A percentile compares a stretch with the other conserved stretches of the same genome.
phyloP scores from a whole-genome alignment of 2,113 vertebrate genomes.

The Neopipo cinnamomea region DNA sequence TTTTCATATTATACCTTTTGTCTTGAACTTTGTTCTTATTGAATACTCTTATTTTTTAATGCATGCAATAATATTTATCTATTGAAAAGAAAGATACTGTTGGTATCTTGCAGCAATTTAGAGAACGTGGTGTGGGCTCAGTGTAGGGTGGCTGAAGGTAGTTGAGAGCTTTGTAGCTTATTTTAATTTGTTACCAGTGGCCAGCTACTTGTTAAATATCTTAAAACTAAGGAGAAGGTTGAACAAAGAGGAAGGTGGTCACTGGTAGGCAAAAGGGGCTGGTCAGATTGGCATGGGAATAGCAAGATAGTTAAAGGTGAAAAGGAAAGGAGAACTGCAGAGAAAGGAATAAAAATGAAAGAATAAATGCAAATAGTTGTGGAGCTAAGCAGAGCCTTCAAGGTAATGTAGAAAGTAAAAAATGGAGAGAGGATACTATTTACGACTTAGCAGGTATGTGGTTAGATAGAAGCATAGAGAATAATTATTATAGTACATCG shows the following conservation, averaged over 20 bases:
- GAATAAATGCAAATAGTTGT: background rate
- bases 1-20: background rate
- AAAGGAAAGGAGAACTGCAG: background rate
- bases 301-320: background rate
- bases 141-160: background rate
- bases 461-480: background rate
- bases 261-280: background rate
- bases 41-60: background rate
- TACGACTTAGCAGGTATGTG: background rate
- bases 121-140: background rate
- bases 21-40: background rate
- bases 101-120: background rate
- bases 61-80: background rate
- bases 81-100: background rate
- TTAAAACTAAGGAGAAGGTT: background rate
- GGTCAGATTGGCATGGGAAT: background rate
- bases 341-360: background rate
- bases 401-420: background rate
- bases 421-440: background rate
- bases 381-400: background rate
- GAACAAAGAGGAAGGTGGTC: background rate
- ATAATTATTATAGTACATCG: background rate
- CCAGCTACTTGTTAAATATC: background rate
- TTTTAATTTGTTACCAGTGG: background rate
- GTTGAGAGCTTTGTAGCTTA: background rate